These are phyloP conservation scores for Dryobates pubescens DNA, from an alignment of 2,797 vertebrate species.

Conservation along the genomic window DNA sequence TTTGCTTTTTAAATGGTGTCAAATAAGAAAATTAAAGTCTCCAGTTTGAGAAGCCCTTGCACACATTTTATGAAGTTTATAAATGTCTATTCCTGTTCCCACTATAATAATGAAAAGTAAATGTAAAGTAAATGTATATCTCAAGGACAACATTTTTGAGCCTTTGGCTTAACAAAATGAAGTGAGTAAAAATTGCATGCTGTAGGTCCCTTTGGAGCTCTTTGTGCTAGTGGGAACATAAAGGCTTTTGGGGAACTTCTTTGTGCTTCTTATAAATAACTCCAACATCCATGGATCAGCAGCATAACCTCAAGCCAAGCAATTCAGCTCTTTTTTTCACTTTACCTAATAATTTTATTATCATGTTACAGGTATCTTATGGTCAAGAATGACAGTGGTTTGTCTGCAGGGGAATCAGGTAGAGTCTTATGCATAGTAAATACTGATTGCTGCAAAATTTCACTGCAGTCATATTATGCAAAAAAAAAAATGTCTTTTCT, in stretches of 20 bases:
- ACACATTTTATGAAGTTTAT: conserved; percentile 15
- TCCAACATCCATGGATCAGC: not conserved
- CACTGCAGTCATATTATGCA: not conserved
- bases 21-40: conserved; percentile 33
- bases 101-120: not conserved
- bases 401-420: not conserved
- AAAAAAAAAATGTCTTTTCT: not conserved
- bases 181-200: not conserved
- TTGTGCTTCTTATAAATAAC: conserved; percentile 50
- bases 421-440: not conserved
- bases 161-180: not conserved
- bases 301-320: conserved; percentile 16
- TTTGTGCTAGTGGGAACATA: not conserved
- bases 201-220: conserved; percentile 1
- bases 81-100: not conserved
- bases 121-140: not conserved
- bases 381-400: not conserved
- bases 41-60: not conserved
- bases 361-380: not conserved
- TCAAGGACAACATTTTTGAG: conserved; percentile 46
- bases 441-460: conserved; percentile 10
- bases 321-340: conserved; percentile 6
- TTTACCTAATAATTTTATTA: conserved; percentile 9
- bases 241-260: not conserved
- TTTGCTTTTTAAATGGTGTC: conserved; percentile 47